These are phyloP conservation scores for Nephotettix cincticeps DNA, from an alignment of 1,140 invertebrate species.

Conservation along the genomic window DNA sequence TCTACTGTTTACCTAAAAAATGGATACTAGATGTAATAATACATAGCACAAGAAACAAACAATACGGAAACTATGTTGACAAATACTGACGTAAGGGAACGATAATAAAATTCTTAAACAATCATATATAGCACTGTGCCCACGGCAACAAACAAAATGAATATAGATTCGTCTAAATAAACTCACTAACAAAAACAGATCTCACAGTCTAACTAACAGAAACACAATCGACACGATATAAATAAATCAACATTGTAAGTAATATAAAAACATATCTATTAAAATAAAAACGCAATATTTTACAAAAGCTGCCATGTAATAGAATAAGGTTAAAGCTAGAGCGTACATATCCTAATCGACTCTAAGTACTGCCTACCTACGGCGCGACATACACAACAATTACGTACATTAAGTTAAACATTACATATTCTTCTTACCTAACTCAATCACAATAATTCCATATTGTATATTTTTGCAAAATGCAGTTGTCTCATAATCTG, in stretches of 20 bases:
- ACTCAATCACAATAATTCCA: conserved; percentile 17
- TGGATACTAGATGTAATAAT: conserved; percentile 26
- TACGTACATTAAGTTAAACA: conserved; percentile 8
- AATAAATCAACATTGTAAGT: conserved; percentile 20
- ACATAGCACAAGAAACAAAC: conserved; percentile 22
- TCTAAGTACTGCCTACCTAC: not conserved
- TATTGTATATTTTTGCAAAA: conserved; percentile 20
- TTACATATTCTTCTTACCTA: conserved; percentile 5
- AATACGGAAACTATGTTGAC: not conserved
- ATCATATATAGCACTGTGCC: conserved; percentile 23
- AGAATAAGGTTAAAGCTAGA: conserved; percentile 15
- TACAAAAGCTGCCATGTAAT: conserved; percentile 14
- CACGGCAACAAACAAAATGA: conserved; percentile 6
- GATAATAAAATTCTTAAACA: conserved; percentile 14
- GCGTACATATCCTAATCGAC: not conserved
- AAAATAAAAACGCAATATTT: conserved; percentile 21
- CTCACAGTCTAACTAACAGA: conserved; percentile 4
- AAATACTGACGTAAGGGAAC: conserved; percentile 5
- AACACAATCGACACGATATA: not conserved
- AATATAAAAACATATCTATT: conserved; percentile 23
- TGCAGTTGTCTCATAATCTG: conserved; percentile 19
- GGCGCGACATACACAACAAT: not conserved
- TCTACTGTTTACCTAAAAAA: conserved; percentile 26
- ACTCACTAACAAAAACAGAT: conserved; percentile 23
- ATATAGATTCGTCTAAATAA: conserved; percentile 21